Evolutionary conservation across 2,888 invertebrate genomes (phyloP), one percentile per base, ranked within the genome.

Genomic region (Clistopyga incitator): DNA sequence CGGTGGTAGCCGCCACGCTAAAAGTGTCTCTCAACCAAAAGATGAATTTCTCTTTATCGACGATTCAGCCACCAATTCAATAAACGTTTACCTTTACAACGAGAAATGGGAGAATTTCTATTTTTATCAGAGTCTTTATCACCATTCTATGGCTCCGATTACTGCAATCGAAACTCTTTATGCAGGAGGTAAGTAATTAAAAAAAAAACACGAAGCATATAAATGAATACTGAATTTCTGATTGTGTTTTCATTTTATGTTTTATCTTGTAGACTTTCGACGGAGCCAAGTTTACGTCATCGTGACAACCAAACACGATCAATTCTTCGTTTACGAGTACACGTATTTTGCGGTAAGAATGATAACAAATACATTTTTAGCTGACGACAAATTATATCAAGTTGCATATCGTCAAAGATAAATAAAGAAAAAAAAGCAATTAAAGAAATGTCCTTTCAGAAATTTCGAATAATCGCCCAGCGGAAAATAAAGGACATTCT

Each of bases 321-420:
- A 81, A 59, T 88, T 91, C 45, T 88, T 88, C 67, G 72, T 92
- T 65, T 91, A 91, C 65, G 89, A 91, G 79, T 91, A 90, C 68
- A 89, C 87, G 88, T 86, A 87, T 29, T 84, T 83, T 2, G 89
- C 86, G 85, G 91, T 90, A 89, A 87, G 85, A 59, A 68, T 47
- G 10, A 47, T 68, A 29, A 61, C 23, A 18, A 11, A 42, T 47
- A 74, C 64, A 50, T 1, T 45, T 59, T 70, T 13, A 6, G n/a
- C 42, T 42, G 11, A 11, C 8, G 42, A 42, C 3, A 11, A 42
- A 42, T 42, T 42, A 42, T 11, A 42, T 11, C 42, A 4, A 29
- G 2, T 29, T 29, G 29, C 2, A 29, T 29, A 29, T 3, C 4
- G 29, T 4, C 29, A 29, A 29, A 29, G 4, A 29, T 29, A 29